Conservation (phyloP, 2,888 invertebrate genomes). For the Chromoteleia sp. region DNA sequence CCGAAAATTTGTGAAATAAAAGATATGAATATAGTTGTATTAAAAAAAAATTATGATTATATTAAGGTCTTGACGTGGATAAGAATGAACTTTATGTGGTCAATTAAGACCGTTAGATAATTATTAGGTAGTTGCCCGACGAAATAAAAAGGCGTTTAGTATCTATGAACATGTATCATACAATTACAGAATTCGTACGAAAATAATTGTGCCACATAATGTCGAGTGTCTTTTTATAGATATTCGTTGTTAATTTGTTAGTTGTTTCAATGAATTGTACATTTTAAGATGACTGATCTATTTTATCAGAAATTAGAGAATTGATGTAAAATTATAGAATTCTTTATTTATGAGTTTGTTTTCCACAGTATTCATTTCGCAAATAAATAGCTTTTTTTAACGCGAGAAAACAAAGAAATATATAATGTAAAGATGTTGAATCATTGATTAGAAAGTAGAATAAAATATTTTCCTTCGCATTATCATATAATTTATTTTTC, state of each 20-base stretch:
- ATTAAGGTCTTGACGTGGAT: neutral
- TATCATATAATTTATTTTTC: slow-evolving; percentile 60
- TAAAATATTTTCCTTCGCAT: slow-evolving; percentile 35
- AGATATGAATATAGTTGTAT: neutral
- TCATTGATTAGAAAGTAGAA: slow-evolving; percentile 29
- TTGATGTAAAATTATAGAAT: slow-evolving; percentile 9
- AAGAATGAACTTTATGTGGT: slow-evolving; percentile 19
- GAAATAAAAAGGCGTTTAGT: slow-evolving; percentile 26
- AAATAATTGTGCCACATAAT: slow-evolving; percentile 35
- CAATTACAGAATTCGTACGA: slow-evolving; percentile 28
- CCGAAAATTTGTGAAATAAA: neutral
- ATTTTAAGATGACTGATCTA: slow-evolving; percentile 58
- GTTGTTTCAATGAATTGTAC: slow-evolving; percentile 40
- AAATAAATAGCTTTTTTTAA: slow-evolving; percentile 17
- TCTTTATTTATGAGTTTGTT: slow-evolving; percentile 13
- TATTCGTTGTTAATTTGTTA: slow-evolving; percentile 26
- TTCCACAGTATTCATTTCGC: neutral
- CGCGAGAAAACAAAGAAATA: slow-evolving; percentile 43
- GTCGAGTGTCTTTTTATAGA: slow-evolving; percentile 27
- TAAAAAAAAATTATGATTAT: slow-evolving; percentile 11
- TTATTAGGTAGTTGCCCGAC: slow-evolving; percentile 20
- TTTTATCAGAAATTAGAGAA: slow-evolving; percentile 41
- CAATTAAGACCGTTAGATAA: slow-evolving; percentile 1
- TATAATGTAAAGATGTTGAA: slow-evolving; percentile 45
- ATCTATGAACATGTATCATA: slow-evolving; percentile 17